These are phyloP conservation scores for Trichacis sp. DNA, from an alignment of 2,888 invertebrate genomes.

Conservation along the genomic window DNA sequence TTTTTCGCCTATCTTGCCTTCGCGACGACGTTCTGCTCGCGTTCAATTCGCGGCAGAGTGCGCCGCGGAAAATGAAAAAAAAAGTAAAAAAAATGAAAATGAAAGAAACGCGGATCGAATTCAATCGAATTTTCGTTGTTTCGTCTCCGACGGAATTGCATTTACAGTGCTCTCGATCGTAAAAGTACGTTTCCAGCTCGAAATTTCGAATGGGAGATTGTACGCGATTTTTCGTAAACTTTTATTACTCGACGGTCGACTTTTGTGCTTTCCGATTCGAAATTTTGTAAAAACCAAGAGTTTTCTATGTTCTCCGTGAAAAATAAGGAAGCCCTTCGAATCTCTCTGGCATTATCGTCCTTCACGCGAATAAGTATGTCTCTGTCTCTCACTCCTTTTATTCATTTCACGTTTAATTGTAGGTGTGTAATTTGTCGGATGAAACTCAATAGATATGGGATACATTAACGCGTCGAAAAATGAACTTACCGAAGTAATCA, in stretches of 20 bases:
- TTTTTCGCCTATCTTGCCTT: too few species aligned
- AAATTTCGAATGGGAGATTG: conserved; percentile 6
- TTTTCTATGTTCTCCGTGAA: not conserved
- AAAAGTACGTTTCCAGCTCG: too few species aligned
- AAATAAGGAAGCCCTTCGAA: not conserved
- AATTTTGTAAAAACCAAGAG: not conserved
- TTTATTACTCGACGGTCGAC: not conserved
- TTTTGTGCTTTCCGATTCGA: not conserved
- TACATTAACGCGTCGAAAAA: not conserved
- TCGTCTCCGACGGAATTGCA: too few species aligned
- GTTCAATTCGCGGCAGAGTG: not conserved
- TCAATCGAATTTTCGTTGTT: too few species aligned
- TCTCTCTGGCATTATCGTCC: not conserved
- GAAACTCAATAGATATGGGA: conserved; percentile 2
- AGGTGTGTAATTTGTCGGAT: too few species aligned
- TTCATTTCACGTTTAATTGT: too few species aligned
- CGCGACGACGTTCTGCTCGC: conserved; percentile 5
- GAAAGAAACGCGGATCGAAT: too few species aligned
- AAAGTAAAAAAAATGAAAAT: too few species aligned
- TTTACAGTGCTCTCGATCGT: not conserved
- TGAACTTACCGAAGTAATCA: too few species aligned
- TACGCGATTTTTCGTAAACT: not conserved
- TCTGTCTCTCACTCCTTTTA: too few species aligned
- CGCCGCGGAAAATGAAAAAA: too few species aligned
- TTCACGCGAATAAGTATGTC: not conserved